A percentile compares a stretch with the other conserved stretches of the same genome.
Conservation (phyloP, 2,797 vertebrate genomes). For the Botia almorhae region DNA sequence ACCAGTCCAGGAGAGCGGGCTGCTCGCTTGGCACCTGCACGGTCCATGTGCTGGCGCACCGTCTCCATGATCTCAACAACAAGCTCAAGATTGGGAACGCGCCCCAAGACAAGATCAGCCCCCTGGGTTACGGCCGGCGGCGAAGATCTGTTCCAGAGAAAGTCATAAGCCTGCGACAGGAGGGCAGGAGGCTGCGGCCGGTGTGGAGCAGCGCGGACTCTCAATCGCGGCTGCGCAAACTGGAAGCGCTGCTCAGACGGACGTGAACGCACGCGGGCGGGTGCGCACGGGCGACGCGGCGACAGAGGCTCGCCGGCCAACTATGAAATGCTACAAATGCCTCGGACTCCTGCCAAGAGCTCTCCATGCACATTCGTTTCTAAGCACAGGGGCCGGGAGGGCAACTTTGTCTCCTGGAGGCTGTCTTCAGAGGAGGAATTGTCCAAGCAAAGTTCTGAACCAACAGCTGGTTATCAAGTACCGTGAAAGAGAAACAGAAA, state of each 20-base stretch:
- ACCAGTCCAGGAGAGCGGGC: conserved; percentile 76
- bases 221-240: conserved; percentile 72
- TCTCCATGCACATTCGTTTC: conserved; percentile 71
- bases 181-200: conserved; percentile 70
- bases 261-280: conserved; percentile 69
- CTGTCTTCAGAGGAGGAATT: conserved; percentile 58
- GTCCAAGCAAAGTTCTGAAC: conserved; percentile 62
- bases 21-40: conserved; percentile 91
- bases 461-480: conserved; percentile 40
- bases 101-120: conserved; percentile 85
- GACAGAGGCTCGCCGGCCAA: conserved; percentile 59
- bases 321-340: conserved; percentile 73
- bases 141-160: conserved; percentile 78
- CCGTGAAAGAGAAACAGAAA: conserved; percentile 9
- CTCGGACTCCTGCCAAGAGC: conserved; percentile 74
- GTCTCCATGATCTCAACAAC: conserved; percentile 85
- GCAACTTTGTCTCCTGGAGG: conserved; percentile 60
- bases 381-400: conserved; percentile 70
- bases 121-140: conserved; percentile 90
- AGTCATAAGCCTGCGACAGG: conserved; percentile 63
- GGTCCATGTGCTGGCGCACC: conserved; percentile 88
- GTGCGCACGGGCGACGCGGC: conserved; percentile 59
- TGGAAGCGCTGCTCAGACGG: conserved; percentile 72
- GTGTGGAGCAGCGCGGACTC: conserved; percentile 68
- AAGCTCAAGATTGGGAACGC: conserved; percentile 81